phyloP scores from a whole-genome alignment of 2,888 invertebrate genomes.

The Myathropa florea region DNA sequence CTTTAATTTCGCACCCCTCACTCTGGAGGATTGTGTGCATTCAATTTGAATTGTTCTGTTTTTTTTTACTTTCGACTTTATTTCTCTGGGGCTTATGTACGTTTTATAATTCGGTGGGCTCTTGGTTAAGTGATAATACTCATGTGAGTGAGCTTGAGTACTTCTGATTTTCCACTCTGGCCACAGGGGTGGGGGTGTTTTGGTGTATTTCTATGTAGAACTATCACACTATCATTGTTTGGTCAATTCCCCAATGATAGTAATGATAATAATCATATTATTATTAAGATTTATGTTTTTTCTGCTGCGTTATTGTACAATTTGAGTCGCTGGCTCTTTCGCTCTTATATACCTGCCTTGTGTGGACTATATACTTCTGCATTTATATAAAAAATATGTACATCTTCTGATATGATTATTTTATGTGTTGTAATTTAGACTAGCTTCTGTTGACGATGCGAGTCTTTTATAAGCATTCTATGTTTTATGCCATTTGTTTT shows the following conservation, averaged over 20 bases:
- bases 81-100: slow-evolving; percentile 42
- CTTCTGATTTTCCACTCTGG: slow-evolving; percentile 6
- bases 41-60: slow-evolving; percentile 14
- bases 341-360: neutral
- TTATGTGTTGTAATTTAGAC: neutral
- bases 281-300: slow-evolving; percentile 60
- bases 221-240: slow-evolving; percentile 29
- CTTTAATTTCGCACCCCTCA: slow-evolving; percentile 39
- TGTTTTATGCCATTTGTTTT: neutral
- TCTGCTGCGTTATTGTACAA: slow-evolving; percentile 35
- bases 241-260: slow-evolving; percentile 33
- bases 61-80: neutral
- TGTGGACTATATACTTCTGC: neutral
- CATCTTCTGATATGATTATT: neutral
- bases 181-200: slow-evolving; percentile 6
- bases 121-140: slow-evolving; percentile 36
- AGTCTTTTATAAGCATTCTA: slow-evolving; percentile 12
- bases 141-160: slow-evolving; percentile 17
- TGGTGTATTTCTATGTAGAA: neutral
- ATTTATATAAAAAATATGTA: neutral
- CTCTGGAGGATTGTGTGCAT: slow-evolving; percentile 42
- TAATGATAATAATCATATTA: slow-evolving; percentile 47
- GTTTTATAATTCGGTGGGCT: slow-evolving; percentile 28
- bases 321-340: neutral
- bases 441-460: neutral